Percentiles rank a stretch among this genome's conserved stretches.
Conservation (phyloP, 2,888 invertebrate genomes). For the Dusona sp. region DNA sequence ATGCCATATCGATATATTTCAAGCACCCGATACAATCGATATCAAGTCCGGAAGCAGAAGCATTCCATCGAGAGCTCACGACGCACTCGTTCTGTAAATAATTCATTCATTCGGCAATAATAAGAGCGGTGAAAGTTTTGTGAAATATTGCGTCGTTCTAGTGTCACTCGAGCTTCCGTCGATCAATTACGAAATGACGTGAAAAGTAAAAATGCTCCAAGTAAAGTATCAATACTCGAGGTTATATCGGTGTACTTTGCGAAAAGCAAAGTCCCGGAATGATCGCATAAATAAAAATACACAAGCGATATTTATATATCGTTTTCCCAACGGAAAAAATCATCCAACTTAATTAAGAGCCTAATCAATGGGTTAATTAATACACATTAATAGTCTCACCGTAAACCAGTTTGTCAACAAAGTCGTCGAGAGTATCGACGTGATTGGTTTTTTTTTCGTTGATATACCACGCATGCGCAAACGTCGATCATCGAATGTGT, state of each 20-base stretch:
- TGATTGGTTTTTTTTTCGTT: neutral
- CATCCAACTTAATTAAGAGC: neutral
- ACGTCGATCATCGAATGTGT: neutral
- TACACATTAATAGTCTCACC: neutral
- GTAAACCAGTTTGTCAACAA: neutral
- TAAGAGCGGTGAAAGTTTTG: constrained; percentile 74
- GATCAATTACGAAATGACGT: constrained; percentile 17
- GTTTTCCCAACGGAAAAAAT: neutral
- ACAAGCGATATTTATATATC: neutral
- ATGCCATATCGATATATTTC: constrained; percentile 45
- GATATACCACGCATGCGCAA: neutral
- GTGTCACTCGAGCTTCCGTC: neutral
- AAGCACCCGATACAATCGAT: constrained; percentile 54
- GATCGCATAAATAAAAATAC: neutral
- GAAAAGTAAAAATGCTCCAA: neutral
- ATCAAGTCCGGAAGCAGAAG: constrained; percentile 60
- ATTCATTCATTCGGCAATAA: constrained; percentile 75
- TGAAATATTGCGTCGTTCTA: constrained; percentile 32
- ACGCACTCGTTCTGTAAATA: constrained; percentile 68
- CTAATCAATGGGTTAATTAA: neutral
- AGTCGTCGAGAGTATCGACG: neutral
- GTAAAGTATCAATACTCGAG: neutral
- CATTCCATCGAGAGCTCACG: constrained; percentile 57
- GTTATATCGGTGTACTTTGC: neutral
- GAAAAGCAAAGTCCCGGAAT: neutral